Base-by-base conservation (phyloP, 2,888 invertebrate species). In the Pandemis heparana region DNA sequence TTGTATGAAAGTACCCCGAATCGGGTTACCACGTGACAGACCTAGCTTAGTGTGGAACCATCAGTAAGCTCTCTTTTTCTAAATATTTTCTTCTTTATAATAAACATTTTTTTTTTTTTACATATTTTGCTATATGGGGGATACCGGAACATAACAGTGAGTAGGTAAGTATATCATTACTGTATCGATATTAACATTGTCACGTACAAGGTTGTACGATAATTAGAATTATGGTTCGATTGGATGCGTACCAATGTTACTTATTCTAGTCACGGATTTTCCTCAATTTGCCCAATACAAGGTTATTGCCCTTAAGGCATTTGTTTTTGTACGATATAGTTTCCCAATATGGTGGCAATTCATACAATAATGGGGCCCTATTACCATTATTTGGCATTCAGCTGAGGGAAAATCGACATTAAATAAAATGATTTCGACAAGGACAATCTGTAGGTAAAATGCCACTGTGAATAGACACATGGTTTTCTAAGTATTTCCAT, bases 141-240 rank as follows among this genome's bases (percentile, higher is more conserved):
- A 62, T 16, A 10, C 62, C 41, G 41, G 46, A 62, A 9, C 16
- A 62, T 16, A 41, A 41, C 41, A 62, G 10, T 16, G 16, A 41
- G n/a, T 41, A 18, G 41, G 38, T 39, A 32, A 41, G 18, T 56
- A 56, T 41, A 41, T 38, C 38, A 62, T 72, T 62, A 53, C 14
- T 61, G 23, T 67, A 72, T 67, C 38, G 53, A 51, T 62, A 68
- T 23, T 16, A 64, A 46, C 43, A 39, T 72, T 68, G n/a, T 72
- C 72, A 72, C 72, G 72, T 72, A 63, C 56, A 48, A 46, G 46
- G 38, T 32, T 23, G 12, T 43, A 72, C 61, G 51, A 63, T 72
- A 72, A 72, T 72, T 72, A 68, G 72, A 72, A 68, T 67, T 72
- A 72, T 46, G 63, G 18, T 43, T 46, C 63, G 63, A 63, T 63